Base-by-base conservation (phyloP, 2,888 invertebrate genomes). In the Branchinecta sandiegonensis region DNA sequence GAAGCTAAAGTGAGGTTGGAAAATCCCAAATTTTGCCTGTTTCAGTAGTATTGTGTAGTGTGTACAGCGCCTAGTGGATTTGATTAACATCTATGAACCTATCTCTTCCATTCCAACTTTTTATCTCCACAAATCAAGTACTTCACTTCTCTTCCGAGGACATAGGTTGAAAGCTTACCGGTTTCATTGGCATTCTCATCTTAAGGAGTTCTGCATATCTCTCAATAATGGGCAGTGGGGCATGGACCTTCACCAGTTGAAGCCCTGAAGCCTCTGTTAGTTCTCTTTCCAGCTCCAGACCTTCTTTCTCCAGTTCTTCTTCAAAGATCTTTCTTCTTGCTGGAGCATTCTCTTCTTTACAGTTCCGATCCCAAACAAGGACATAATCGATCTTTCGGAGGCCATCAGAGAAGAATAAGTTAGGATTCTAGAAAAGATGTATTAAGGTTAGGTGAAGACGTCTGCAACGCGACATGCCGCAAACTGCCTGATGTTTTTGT, bases 151-250 rank as follows among this genome's bases (percentile, higher is more conserved):
- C 6, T 37, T 37, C 8, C 56, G 17, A 14, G 8, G 10, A 17
- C 9, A 56, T 8, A 56, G 14, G 9, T 14, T 10, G n/a, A 46
- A 66, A 68, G 71, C 75, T 75, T 76, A 89, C 85, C 82, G 87
- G 88, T 83, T 88, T 91, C 90, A 95, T 94, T 5, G 94, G 94
- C 88, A 94, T 87, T 76, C 92, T 83, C 46, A 94, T 81, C 77
- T 94, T 94, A 73, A 94, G 82, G 74, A 94, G 89, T 79, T 95
- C 95, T 71, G 91, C 86, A 79, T 94, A 94, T 74, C 91, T 83
- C 73, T 87, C 83, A 67, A 94, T 79, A 8, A 94, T 90, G 75
- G 87, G 84, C 73, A 84, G 79, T 0, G 94, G 91, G 1, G 91
- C 90, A 78, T 94, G 91, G 70, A 95, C 84, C 84, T 94, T 94